Conservation (phyloP, 2,797 vertebrate genomes). For the Parauchenoglanis ngamensis region DNA sequence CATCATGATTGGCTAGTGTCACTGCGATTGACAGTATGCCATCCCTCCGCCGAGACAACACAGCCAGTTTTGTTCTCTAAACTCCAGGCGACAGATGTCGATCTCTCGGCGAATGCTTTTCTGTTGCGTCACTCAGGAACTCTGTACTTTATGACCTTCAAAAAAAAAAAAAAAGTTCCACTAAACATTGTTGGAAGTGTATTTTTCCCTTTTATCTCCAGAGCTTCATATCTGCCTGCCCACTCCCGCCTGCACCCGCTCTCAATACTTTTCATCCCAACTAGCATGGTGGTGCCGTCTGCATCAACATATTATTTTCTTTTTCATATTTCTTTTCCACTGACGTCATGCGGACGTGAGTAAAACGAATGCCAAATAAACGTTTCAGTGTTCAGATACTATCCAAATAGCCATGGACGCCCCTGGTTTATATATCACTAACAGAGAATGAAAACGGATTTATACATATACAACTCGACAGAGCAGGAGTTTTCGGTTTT, state of each 20-base stretch:
- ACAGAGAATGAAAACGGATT: neutral
- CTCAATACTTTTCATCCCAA: neutral
- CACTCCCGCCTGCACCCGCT: neutral
- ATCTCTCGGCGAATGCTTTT: neutral
- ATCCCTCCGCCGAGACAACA: neutral
- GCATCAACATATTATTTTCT: neutral
- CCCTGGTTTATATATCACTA: neutral
- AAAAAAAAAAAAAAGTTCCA: neutral
- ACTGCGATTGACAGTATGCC: neutral
- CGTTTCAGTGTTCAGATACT: neutral
- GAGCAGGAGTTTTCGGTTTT: neutral
- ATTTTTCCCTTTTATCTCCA: neutral
- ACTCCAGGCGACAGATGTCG: neutral
- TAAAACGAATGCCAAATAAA: neutral
- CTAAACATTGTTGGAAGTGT: constrained; percentile 14
- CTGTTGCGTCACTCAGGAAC: neutral
- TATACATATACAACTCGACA: neutral
- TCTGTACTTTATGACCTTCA: neutral
- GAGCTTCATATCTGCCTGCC: neutral
- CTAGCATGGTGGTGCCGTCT: neutral
- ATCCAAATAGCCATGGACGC: neutral
- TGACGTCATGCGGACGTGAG: neutral
- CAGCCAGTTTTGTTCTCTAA: neutral
- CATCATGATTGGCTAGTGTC: neutral
- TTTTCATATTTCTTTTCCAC: neutral